Evolutionary conservation across 2,113 vertebrate species (phyloP), one percentile per base, ranked within the genome.

Genomic region (Dascyllus trimaculatus): DNA sequence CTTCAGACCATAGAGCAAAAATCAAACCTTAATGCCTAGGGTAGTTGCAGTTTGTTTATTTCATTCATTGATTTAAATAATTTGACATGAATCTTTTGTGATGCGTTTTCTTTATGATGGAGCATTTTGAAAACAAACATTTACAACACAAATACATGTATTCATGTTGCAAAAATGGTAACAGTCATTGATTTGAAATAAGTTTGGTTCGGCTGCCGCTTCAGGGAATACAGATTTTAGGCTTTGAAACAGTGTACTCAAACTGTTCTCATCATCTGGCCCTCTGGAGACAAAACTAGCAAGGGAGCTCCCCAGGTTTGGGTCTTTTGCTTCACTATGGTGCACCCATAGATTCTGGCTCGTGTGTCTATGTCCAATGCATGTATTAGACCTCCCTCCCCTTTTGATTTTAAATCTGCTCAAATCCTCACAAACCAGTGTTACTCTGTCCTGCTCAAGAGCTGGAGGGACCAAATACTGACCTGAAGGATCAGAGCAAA

Each of bases 401-500:
- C 72, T 66, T 87, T 78, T 75, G 60, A 77, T 75, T 80, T 88
- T 87, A 89, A 92, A 83, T 89, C 90, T 89, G 60, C 73, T 78
- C 72, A 89, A 86, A 93, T 88, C 91, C 91, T 81, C 45, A 63
- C 74, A 87, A 93, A 91, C 86, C 71, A 91, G 88, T 88, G 86
- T 83, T 59, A 88, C 69, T 88, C 84, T 78, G 87, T 90, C 84
- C 80, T 90, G 84, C 76, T 87, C 88, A 92, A 85, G 89, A 92
- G 90, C 88, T 91, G 81, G 52, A 89, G 92, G 80, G 82, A 88
- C 58, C 71, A 60, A 82, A 62, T 1, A 84, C 60, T 93, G 89
- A 94, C 94, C 95, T 91, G 86, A 86, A 93, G 93, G 92, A 94
- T 93, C 91, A 91, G 78, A 84, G 85, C 86, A 95, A 95, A 93